Conservation (phyloP, 2,797 vertebrate genomes). For the Danio kyathit region DNA sequence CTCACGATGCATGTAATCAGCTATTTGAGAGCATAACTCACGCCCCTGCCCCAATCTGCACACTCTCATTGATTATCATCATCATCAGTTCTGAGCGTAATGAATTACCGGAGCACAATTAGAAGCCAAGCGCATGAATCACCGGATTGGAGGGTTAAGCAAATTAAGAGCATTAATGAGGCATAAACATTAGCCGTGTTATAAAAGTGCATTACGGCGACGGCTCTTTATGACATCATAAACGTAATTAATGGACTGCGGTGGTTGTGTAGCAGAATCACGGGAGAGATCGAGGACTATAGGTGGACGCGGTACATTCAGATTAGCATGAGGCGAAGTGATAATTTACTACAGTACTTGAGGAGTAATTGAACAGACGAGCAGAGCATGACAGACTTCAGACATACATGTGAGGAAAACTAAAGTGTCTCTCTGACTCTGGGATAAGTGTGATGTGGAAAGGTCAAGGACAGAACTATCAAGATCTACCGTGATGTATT, state of each 20-base stretch:
- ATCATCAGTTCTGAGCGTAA: conserved; percentile 50
- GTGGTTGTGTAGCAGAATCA: conserved; percentile 29
- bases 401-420: conserved; percentile 59
- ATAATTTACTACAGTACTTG: conserved; percentile 9
- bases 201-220: conserved; percentile 65
- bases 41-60: conserved; percentile 6
- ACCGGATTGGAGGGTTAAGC: conserved; percentile 75
- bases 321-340: conserved; percentile 16
- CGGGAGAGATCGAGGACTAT: conserved; percentile 28
- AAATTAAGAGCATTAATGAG: conserved; percentile 78
- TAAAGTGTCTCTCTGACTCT: neutral
- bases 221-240: conserved; percentile 52
- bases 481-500: no score
- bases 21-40: conserved; percentile 34
- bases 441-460: neutral
- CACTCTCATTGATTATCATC: conserved; percentile 38
- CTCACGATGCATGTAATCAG: conserved; percentile 31
- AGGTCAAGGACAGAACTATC: neutral
- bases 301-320: conserved; percentile 25
- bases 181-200: conserved; percentile 76
- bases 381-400: conserved; percentile 70
- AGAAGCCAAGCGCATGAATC: conserved; percentile 76
- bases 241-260: conserved; percentile 33
- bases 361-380: conserved; percentile 33
- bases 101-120: conserved; percentile 72